These are phyloP conservation scores for Trogon surrucura DNA, from an alignment of 2,113 vertebrate species.

Conservation along the genomic window DNA sequence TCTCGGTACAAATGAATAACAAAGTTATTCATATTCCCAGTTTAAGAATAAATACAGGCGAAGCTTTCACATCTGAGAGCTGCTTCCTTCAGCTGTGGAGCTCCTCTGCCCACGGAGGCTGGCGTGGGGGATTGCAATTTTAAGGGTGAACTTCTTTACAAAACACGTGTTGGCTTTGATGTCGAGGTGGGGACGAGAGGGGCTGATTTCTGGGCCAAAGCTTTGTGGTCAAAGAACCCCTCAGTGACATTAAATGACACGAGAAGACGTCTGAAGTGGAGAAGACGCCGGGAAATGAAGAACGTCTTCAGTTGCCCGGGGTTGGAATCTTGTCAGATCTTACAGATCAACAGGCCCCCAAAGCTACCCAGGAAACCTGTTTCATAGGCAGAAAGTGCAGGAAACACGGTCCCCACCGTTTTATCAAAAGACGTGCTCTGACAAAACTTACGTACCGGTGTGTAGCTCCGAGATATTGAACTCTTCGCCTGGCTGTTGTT, in stretches of 20 bases:
- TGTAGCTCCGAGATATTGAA: background rate
- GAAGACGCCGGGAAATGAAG: background rate
- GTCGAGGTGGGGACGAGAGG: background rate
- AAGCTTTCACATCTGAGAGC: background rate
- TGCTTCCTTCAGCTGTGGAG: background rate
- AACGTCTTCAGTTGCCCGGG: background rate
- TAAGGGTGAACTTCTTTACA: background rate
- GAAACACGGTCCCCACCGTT: background rate
- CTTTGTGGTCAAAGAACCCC: background rate
- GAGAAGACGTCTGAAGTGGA: background rate
- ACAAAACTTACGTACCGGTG: background rate
- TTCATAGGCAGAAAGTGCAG: background rate
- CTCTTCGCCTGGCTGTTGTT: background rate
- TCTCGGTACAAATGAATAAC: background rate
- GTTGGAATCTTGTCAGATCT: background rate
- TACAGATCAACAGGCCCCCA: background rate
- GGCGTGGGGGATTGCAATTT: fast-evolving
- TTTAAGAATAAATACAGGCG: background rate
- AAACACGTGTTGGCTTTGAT: background rate
- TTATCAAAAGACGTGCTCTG: background rate
- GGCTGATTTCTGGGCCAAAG: background rate
- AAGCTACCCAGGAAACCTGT: background rate
- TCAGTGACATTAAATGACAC: background rate
- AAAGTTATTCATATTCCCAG: fast-evolving
- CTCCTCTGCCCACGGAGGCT: background rate